Evolutionary conservation across 2,888 invertebrate species (phyloP).

Genomic region (Aleiodes leptofemur): DNA sequence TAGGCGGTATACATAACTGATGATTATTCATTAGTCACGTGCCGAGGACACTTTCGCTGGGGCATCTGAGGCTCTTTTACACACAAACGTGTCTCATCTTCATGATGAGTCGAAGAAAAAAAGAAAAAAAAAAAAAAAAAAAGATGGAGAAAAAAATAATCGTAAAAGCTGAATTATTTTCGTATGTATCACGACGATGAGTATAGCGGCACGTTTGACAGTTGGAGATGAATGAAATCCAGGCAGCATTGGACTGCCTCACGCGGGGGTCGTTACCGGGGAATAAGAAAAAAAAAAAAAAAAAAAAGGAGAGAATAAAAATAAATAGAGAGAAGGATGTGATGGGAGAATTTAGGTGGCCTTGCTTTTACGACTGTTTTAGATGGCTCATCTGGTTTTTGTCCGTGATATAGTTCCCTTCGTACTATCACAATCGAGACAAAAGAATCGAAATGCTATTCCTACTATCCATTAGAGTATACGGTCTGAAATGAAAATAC

Average conservation of each 20-base stretch:
- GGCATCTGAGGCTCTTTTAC: constrained; percentile 1
- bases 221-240: constrained; percentile 25
- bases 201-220: constrained; percentile 27
- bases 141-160: background rate
- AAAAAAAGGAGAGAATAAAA: no score
- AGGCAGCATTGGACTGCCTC: background rate
- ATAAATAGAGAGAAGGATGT: background rate
- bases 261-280: constrained; percentile 4
- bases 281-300: background rate
- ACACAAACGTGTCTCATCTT: constrained; percentile 22
- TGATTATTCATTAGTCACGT: constrained; percentile 29
- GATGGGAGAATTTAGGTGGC: constrained; percentile 7
- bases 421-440: no score
- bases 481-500: no score
- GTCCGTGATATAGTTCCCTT: background rate
- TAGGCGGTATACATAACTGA: constrained; percentile 21
- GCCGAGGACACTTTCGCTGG: constrained; percentile 14
- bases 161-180: constrained; percentile 6
- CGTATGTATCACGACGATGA: constrained; percentile 15
- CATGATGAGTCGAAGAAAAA: background rate
- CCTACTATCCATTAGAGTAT: no score
- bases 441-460: no score
- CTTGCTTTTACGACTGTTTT: constrained; percentile 10
- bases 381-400: constrained; percentile 9
- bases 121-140: background rate